phyloP scores from a whole-genome alignment of 2,113 vertebrate genomes.

The Dendrocopos noguchii region DNA sequence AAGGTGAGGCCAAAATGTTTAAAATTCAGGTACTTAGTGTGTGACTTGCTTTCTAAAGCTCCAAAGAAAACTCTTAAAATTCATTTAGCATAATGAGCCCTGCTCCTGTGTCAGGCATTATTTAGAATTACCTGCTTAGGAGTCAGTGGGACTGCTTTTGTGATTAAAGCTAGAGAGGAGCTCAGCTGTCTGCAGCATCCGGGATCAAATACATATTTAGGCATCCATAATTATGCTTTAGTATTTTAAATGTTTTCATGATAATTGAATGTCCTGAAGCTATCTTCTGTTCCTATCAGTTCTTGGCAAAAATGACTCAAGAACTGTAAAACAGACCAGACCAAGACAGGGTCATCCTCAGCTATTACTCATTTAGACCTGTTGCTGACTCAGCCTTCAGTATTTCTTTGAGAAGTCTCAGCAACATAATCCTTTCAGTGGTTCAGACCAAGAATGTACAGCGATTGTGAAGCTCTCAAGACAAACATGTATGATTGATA shows the following conservation, averaged over 20 bases:
- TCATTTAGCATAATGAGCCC: background rate
- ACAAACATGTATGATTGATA: background rate
- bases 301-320: background rate
- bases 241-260: background rate
- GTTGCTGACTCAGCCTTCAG: conserved; percentile 7
- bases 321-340: conserved; percentile 9
- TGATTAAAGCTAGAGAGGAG: background rate
- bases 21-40: background rate
- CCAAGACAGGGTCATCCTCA: conserved; percentile 15
- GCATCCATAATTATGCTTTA: background rate
- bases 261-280: background rate
- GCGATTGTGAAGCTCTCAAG: conserved; percentile 17
- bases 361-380: conserved; percentile 27
- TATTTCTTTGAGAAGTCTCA: conserved; percentile 36
- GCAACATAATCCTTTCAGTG: conserved; percentile 17
- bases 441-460: background rate
- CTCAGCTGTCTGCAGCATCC: background rate
- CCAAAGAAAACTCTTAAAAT: background rate
- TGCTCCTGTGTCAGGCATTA: background rate
- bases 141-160: background rate
- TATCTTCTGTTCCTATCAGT: conserved; percentile 22
- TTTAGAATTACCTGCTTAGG: background rate
- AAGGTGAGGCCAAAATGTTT: background rate
- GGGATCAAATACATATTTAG: background rate
- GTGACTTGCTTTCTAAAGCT: background rate